These are phyloP conservation scores for Heliconius erato DNA, from an alignment of 2,888 invertebrate genomes.

Conservation along the genomic window DNA sequence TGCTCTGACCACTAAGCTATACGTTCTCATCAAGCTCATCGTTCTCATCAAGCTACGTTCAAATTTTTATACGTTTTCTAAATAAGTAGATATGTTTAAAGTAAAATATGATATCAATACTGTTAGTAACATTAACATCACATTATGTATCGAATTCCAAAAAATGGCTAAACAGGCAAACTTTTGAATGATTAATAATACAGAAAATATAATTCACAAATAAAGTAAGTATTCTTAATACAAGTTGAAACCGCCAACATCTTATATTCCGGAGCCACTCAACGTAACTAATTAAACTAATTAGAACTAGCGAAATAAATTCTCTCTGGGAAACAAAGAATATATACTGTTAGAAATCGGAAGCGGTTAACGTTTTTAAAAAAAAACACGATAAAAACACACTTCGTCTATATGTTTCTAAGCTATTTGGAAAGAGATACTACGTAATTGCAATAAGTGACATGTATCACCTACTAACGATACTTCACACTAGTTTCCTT, in stretches of 20 bases:
- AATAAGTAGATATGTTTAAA: background rate
- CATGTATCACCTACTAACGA: too few species aligned
- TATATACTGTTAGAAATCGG: too few species aligned
- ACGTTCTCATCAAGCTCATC: too few species aligned
- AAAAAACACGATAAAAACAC: too few species aligned
- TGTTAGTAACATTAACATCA: background rate
- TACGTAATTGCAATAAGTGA: too few species aligned
- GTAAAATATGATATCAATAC: background rate
- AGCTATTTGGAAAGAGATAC: too few species aligned
- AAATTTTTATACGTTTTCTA: too few species aligned
- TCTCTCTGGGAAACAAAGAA: background rate
- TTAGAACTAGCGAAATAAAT: constrained; percentile 27
- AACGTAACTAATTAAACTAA: constrained; percentile 16
- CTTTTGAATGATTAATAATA: background rate
- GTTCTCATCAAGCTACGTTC: too few species aligned
- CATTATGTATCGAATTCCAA: background rate
- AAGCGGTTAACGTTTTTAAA: too few species aligned
- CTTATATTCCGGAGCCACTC: constrained; percentile 7
- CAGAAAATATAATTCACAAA: background rate
- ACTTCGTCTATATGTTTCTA: too few species aligned
- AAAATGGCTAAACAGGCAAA: background rate
- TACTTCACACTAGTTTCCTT: too few species aligned
- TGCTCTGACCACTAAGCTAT: too few species aligned
- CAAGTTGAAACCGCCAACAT: constrained; percentile 15
- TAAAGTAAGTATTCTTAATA: background rate